Evolutionary conservation across 2,888 invertebrate genomes (phyloP), one percentile per base, ranked within the genome.

Genomic region (Agrochola litura): DNA sequence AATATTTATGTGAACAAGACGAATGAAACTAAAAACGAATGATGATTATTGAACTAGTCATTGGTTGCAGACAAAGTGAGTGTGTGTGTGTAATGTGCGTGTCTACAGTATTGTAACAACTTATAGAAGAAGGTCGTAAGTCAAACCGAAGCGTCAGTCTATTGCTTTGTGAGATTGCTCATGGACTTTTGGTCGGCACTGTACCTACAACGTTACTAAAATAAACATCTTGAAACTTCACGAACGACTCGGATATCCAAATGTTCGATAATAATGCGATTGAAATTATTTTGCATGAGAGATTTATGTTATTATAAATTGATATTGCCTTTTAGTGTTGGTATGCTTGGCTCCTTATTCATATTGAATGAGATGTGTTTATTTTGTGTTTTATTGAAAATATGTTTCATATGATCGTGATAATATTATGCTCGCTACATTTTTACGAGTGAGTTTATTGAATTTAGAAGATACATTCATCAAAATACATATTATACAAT

Each of bases 201-300:
- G n/a, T n/a, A 74, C 43, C 10, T 43, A 43, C n/a, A 60, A 19
- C 10, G 64, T 69, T 66, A 66, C 86, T 54, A 69, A 82, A 82
- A 82, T 82, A 85, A 85, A 82, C 85, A 49, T 58, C 25, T 58
- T 63, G 65, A 64, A 43, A 63, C 43, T 72, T 52, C 61, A 63
- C 46, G 30, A 86, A 66, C 41, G 30, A 67, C 6, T 77, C 14
- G 37, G 16, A 43, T 58, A 77, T 46, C 19, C 58, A 65, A 81
- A 79, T 73, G 46, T 5, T 66, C 58, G 41, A 73, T 70, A 70
- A 69, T 41, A 77, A 73, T 76, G 49, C 6, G 5, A 54, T 73
- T 61, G 1, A 66, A 83, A 86, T 66, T 41, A 69, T 76, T 69
- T 54, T 30, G 41, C 30, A 22, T 49, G 83, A 85, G 61, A 25